These are phyloP conservation scores for Ormyrus rosae DNA, from an alignment of 2,888 invertebrate species.

Conservation along the genomic window DNA sequence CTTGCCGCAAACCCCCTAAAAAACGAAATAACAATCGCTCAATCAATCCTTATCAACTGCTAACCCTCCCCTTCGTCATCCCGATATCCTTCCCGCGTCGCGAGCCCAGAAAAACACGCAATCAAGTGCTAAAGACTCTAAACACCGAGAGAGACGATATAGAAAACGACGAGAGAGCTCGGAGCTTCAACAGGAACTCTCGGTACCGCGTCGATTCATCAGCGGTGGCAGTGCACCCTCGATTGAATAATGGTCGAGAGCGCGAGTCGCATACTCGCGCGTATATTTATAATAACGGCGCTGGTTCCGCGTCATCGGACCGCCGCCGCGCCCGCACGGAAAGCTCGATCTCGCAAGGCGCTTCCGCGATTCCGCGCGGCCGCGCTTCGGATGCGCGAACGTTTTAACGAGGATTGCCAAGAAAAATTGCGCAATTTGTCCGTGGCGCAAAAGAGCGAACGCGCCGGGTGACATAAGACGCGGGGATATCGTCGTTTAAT, in stretches of 20 bases:
- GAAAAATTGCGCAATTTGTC: constrained; percentile 46
- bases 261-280: not conserved
- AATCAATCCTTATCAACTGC: no score
- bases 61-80: no score
- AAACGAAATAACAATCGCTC: no score
- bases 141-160: no score
- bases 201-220: not conserved
- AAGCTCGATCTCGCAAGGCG: not conserved
- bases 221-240: not conserved
- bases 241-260: constrained; percentile 27
- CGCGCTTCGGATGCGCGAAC: not conserved
- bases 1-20: no score
- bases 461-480: constrained; percentile 38
- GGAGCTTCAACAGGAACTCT: no score
- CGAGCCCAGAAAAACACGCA: no score
- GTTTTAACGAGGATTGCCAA: constrained; percentile 15
- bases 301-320: constrained; percentile 32
- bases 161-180: no score
- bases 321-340: not conserved
- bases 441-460: not conserved
- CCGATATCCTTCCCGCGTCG: no score
- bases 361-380: constrained; percentile 44
- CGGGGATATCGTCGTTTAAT: constrained; percentile 24
- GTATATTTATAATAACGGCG: no score
- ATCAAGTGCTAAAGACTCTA: no score